Evolutionary conservation across 53 echinoderm and acorn worm species (phyloP).

Genomic region (Holothuria scabra): DNA sequence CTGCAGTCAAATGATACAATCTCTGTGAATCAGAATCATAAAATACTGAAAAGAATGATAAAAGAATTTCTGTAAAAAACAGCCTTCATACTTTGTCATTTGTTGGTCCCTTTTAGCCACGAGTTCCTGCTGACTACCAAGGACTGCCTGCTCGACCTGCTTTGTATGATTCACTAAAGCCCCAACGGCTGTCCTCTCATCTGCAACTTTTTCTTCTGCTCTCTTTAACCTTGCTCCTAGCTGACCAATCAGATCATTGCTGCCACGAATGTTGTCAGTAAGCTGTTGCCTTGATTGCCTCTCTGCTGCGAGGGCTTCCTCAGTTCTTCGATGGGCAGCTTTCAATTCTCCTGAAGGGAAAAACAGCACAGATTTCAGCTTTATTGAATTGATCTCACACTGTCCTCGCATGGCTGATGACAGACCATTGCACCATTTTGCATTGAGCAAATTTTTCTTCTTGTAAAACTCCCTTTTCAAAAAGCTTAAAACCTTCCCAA

Average conservation of each 20-base stretch:
- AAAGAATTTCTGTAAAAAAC: background rate
- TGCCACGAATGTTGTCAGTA: slow-evolving; percentile 88
- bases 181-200: slow-evolving; percentile 94
- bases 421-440: too few relatives aligned
- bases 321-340: slow-evolving; percentile 74
- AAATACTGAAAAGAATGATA: too few relatives aligned
- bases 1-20: too few relatives aligned
- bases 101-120: slow-evolving; percentile 93
- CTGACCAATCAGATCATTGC: slow-evolving; percentile 98
- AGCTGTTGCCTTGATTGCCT: slow-evolving; percentile 86
- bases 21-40: too few relatives aligned
- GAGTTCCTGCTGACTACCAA: slow-evolving; percentile 94
- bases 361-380: too few relatives aligned
- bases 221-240: slow-evolving; percentile 91
- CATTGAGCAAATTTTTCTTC: too few relatives aligned
- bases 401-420: too few relatives aligned
- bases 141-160: slow-evolving; percentile 97
- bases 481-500: too few relatives aligned
- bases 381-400: too few relatives aligned
- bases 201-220: slow-evolving; percentile 91
- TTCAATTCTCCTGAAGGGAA: slow-evolving; percentile 76
- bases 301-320: slow-evolving; percentile 76
- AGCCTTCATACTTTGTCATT: slow-evolving; percentile 68
- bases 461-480: too few relatives aligned
- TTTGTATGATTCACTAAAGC: slow-evolving; percentile 98